Evolutionary conservation across 2,113 vertebrate species (phyloP).

Genomic region (Myrmecobius fasciatus): DNA sequence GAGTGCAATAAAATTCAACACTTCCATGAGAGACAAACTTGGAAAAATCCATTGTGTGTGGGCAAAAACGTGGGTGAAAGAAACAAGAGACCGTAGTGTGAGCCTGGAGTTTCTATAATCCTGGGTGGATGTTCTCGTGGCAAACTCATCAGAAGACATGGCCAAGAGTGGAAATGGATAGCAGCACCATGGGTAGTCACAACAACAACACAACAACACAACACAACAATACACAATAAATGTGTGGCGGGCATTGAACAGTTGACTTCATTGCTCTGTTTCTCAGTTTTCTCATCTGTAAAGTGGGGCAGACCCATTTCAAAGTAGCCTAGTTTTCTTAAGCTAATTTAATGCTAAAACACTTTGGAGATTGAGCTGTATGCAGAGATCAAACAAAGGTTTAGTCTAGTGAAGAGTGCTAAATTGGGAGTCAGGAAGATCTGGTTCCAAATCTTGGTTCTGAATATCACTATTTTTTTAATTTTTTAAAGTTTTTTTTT

Average conservation of each 20-base stretch:
- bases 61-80: background rate
- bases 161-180: background rate
- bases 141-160: background rate
- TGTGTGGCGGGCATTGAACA: too few species aligned
- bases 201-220: background rate
- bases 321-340: background rate
- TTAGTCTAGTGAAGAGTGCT: background rate
- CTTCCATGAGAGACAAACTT: slow-evolving; percentile 37
- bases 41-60: slow-evolving; percentile 27
- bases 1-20: slow-evolving; percentile 45
- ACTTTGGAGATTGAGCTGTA: background rate
- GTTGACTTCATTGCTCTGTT: background rate
- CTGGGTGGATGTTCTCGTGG: background rate
- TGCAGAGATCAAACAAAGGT: background rate
- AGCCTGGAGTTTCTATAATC: background rate
- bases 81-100: background rate
- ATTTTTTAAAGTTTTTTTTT: too few species aligned
- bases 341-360: background rate
- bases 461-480: too few species aligned
- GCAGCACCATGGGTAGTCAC: background rate
- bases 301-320: background rate
- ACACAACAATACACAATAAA: background rate
- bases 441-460: background rate
- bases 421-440: too few species aligned
- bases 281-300: background rate